These are phyloP conservation scores for Aurelia coerulea DNA, from an alignment of 30 jellyfish, hydroid and myxozoan species.

Conservation along the genomic window DNA sequence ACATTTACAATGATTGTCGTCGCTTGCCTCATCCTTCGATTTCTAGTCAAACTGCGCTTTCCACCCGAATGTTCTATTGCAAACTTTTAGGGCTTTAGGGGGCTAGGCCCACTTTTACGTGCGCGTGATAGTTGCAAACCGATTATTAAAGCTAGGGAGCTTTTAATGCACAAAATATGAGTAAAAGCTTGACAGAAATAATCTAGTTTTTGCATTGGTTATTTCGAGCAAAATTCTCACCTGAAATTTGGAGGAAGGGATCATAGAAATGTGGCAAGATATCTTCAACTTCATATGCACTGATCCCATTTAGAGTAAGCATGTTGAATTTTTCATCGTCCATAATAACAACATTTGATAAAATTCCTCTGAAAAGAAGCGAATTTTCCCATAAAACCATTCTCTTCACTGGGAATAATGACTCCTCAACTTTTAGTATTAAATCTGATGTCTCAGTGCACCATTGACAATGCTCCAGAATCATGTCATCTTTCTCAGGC, in stretches of 20 bases:
- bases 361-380: conserved; percentile 7
- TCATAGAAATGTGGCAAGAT: conserved; percentile 33
- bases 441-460: conserved; percentile 38
- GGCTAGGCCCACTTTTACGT: no score
- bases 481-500: not conserved
- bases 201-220: not conserved
- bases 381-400: conserved; percentile 59
- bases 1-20: no score
- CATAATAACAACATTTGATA: not conserved
- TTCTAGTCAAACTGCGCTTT: no score
- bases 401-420: conserved; percentile 39
- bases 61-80: no score
- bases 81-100: no score
- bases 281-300: conserved; percentile 38
- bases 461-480: conserved; percentile 1
- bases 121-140: no score
- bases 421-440: conserved; percentile 25
- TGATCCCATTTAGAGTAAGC: conserved; percentile 22
- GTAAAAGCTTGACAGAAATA: not conserved
- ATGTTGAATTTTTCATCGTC: conserved; percentile 24
- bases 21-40: no score
- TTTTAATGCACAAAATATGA: no score
- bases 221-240: not conserved
- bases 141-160: no score
- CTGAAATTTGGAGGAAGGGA: conserved; percentile 8